These are phyloP conservation scores for Brachypodius melanocephalos DNA, from an alignment of 2,113 vertebrate genomes.

Conservation along the genomic window DNA sequence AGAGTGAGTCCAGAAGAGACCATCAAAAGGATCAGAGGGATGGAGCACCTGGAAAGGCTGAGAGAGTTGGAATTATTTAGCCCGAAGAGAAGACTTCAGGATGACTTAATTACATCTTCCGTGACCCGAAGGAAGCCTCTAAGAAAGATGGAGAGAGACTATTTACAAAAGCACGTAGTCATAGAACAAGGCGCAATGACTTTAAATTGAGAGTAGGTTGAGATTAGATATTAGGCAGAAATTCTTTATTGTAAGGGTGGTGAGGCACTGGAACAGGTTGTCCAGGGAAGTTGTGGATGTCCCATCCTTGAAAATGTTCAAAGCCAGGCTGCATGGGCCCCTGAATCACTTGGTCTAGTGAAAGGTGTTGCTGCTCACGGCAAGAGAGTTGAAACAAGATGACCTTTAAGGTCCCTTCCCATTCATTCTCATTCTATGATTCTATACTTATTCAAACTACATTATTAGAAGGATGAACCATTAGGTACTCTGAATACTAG, in stretches of 20 bases:
- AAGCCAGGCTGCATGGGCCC: neutral
- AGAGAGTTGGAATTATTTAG: neutral
- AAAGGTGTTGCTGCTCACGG: rapidly evolving
- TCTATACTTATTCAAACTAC: neutral
- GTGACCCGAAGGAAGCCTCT: neutral
- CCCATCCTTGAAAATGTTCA: neutral
- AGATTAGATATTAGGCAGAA: neutral
- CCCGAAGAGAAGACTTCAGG: neutral
- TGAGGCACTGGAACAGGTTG: neutral
- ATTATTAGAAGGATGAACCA: neutral
- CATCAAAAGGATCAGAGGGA: neutral
- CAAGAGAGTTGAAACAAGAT: neutral
- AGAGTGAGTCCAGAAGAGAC: neutral
- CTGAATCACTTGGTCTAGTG: neutral
- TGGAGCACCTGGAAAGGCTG: neutral
- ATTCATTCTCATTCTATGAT: neutral
- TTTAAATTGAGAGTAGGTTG: neutral
- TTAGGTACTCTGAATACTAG: neutral
- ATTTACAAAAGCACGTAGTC: neutral
- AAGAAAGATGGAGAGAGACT: neutral
- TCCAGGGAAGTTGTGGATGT: neutral
- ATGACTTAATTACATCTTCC: neutral
- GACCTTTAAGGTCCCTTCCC: neutral
- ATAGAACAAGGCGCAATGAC: neutral
- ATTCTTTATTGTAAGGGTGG: neutral